These are phyloP conservation scores for Lanistes nyassanus DNA, from an alignment of 1,140 invertebrate genomes.

Conservation along the genomic window DNA sequence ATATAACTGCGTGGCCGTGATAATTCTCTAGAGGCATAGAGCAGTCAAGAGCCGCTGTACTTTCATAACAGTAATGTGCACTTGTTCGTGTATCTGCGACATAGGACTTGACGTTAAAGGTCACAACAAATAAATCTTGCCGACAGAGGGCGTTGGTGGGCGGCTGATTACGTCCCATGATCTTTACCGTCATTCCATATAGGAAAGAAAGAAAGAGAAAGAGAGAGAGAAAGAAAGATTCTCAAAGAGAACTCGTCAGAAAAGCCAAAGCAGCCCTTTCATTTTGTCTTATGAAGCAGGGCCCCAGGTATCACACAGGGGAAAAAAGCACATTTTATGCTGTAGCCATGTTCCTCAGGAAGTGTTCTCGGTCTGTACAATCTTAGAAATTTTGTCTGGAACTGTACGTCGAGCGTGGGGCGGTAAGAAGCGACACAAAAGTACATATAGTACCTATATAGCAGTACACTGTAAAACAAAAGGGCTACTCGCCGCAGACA, in stretches of 20 bases:
- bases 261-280: no score
- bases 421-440: no score
- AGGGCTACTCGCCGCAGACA: no score
- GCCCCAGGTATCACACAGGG: background rate
- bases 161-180: background rate
- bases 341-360: background rate
- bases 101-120: no score
- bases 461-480: no score
- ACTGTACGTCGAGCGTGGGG: no score
- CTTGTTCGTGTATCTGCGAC: background rate
- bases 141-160: slow-evolving; percentile 3
- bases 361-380: background rate
- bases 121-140: no score
- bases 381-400: no score
- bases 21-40: no score
- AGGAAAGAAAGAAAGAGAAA: slow-evolving; percentile 8
- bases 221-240: slow-evolving; percentile 6
- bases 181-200: background rate
- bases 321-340: background rate
- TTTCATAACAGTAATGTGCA: background rate
- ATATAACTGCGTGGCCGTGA: no score
- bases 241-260: background rate
- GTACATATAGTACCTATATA: no score
- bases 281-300: background rate
- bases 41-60: background rate